Evolutionary conservation across 2,888 invertebrate genomes (phyloP).

Genomic region (Meliscaeva auricollis): DNA sequence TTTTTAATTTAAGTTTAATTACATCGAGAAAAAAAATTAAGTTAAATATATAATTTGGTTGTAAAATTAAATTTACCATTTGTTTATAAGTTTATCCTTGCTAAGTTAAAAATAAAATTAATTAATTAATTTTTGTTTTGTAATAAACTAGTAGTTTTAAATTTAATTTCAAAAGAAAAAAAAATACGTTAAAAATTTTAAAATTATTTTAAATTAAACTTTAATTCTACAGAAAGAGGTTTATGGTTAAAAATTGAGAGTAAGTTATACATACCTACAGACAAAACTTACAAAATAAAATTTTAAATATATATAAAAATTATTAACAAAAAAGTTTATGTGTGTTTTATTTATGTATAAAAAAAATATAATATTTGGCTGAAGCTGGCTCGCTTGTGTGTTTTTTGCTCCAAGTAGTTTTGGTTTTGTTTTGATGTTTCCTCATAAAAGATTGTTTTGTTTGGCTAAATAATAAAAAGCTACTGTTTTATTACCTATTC

Average conservation of each 20-base stretch:
- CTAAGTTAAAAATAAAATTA: conserved; percentile 36
- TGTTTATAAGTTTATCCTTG: conserved; percentile 38
- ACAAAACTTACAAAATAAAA: conserved; percentile 51
- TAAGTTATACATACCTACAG: conserved; percentile 30
- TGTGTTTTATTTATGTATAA: conserved; percentile 66
- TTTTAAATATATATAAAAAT: conserved; percentile 46
- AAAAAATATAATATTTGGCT: conserved; percentile 15
- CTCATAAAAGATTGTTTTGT: conserved; percentile 3
- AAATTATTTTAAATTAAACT: not conserved
- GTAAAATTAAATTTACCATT: conserved; percentile 5
- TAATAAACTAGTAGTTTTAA: conserved; percentile 36
- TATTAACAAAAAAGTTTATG: conserved; percentile 55
- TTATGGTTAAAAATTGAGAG: conserved; percentile 16
- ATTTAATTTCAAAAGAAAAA: conserved; percentile 2
- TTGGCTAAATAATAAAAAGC: conserved; percentile 18
- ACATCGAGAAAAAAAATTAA: conserved; percentile 1
- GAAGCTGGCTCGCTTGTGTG: conserved; percentile 55
- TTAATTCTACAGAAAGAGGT: conserved; percentile 20
- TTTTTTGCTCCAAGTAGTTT: conserved; percentile 30
- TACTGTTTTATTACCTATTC: conserved; percentile 14
- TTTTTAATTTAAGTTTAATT: conserved; percentile 68
- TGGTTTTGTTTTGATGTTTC: conserved; percentile 27
- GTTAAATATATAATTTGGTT: not conserved
- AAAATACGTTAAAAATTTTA: not conserved
- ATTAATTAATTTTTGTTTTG: conserved; percentile 37